Base-by-base conservation (phyloP, 1,140 invertebrate genomes). In the Orussus abietinus region DNA sequence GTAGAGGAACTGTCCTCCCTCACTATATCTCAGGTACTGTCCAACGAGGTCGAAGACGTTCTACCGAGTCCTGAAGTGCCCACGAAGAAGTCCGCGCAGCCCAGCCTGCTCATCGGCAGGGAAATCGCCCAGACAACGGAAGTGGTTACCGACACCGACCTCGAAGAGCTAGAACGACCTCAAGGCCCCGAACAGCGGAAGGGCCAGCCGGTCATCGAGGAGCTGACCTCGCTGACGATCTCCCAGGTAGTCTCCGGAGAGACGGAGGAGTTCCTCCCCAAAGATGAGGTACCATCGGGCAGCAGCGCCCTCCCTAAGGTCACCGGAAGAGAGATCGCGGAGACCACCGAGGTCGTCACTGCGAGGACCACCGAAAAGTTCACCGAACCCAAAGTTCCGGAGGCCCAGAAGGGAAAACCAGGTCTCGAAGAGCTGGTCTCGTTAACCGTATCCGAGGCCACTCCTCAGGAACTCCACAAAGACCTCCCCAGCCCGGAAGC, bases 381-480 rank as follows among this genome's bases (percentile, higher is more conserved):
- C 14, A 12, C 15, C 4, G 34, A 45, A 43, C 5, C 20, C 26
- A 33, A 42, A 44, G 30, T 28, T 14, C 55, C 52, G 1, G 49
- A 51, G 30, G 38, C 42, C 29, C 58, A 66, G 15, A 57, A 42
- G 36, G 58, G 54, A 30, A 58, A 45, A 42, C 48, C 56, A 25
- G 51, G 59, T 6, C 22, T 66, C 17, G 51, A 66, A 17, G 57
- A 63, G 43, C 11, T 68, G 10, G 22, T 53, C 2, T 50, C 64
- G 2, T 20, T 69, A 13, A 55, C 52, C 4, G 19, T 69, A 1
- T 62, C 58, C 10, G 68, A 68, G 52, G 42, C 61, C 2, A 57
- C 56, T 4, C 56, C 39, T 6, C 51, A 17, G 29, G 65, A 70
- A 48, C 42, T 35, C 1, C 66, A 67, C 14, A 55, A 53, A 17